Conservation (phyloP, 2,113 vertebrate species). For the Aphyosemion australe region DNA sequence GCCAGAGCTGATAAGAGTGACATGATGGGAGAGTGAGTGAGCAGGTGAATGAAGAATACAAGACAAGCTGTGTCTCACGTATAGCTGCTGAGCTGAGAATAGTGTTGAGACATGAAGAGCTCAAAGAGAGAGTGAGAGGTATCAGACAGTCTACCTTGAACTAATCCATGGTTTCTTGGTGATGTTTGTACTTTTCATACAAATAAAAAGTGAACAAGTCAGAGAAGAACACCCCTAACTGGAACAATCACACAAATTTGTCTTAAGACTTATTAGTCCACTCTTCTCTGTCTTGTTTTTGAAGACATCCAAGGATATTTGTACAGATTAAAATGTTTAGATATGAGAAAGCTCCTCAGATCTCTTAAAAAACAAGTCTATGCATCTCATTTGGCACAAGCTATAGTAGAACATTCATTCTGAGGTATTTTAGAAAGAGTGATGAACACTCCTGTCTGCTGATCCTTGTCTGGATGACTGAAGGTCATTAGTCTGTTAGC, state of each 20-base stretch:
- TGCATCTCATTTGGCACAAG: no score
- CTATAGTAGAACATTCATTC: no score
- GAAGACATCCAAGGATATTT: no score
- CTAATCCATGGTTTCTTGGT: not conserved
- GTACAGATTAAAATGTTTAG: no score
- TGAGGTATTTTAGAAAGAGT: no score
- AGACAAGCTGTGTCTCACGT: not conserved
- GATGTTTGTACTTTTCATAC: not conserved
- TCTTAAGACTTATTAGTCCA: no score
- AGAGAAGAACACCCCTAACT: not conserved
- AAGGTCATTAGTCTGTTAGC: no score
- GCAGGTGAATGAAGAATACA: not conserved
- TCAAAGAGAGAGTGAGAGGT: not conserved
- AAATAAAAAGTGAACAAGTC: not conserved
- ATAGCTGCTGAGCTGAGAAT: not conserved
- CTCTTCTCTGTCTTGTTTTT: no score
- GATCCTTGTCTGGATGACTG: no score
- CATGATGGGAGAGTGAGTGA: not conserved
- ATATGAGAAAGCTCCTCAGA: no score
- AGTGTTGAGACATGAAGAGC: not conserved
- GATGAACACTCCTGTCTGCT: no score
- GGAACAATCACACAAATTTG: not conserved
- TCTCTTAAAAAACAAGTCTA: no score
- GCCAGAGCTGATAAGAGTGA: not conserved
- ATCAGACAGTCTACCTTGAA: not conserved